A percentile compares a stretch with the other conserved stretches of the same genome.
phyloP scores from a whole-genome alignment of 2,113 vertebrate species.

The Erythrolamprus reginae region DNA sequence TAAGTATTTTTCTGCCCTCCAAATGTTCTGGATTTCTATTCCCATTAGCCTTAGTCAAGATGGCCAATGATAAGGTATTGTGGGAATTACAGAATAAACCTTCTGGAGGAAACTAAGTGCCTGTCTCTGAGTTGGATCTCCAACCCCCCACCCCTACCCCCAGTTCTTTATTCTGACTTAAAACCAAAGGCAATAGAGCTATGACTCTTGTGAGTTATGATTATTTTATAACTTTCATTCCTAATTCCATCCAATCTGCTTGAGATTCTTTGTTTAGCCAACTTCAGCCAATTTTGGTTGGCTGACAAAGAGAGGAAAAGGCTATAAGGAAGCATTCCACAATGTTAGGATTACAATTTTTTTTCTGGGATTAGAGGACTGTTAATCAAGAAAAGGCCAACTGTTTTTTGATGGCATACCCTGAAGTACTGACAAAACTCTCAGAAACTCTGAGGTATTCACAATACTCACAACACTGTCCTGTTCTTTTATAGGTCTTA shows the following conservation, averaged over 20 bases:
- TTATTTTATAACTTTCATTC: neutral
- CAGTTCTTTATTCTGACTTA: neutral
- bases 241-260: neutral
- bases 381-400: neutral
- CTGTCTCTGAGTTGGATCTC: neutral
- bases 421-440: neutral
- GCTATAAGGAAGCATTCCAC: neutral
- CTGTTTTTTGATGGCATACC: neutral
- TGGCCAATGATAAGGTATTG: neutral
- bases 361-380: neutral
- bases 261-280: neutral
- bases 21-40: neutral
- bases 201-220: neutral
- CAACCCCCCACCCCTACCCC: no score
- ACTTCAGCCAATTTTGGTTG: neutral
- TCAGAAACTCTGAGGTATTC: neutral
- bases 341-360: neutral
- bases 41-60: neutral
- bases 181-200: neutral
- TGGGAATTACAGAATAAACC: neutral
- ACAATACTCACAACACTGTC: neutral
- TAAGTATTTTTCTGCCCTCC: neutral
- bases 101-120: neutral
- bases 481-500: neutral
- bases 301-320: neutral